Conservation (phyloP, 2,113 vertebrate genomes). For the Podarcis cretensis region DNA sequence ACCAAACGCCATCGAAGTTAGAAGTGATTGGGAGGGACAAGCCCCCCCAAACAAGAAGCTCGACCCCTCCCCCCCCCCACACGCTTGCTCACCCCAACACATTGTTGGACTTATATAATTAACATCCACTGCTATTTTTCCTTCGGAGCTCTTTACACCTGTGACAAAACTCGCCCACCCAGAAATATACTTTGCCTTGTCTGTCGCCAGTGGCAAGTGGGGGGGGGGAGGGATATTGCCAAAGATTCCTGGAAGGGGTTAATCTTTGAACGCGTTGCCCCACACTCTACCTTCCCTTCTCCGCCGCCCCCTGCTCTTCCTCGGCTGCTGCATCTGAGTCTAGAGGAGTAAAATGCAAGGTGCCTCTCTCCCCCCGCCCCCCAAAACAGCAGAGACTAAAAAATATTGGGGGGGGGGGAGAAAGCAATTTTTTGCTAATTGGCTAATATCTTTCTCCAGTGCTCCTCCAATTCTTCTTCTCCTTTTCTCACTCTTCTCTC, state of each 20-base stretch:
- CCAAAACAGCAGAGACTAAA: constrained; percentile 10
- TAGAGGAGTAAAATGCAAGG: too few relatives aligned
- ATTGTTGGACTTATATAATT: too few relatives aligned
- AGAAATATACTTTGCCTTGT: too few relatives aligned
- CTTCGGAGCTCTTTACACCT: too few relatives aligned
- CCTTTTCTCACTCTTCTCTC: neutral
- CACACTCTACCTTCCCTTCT: constrained; percentile 36
- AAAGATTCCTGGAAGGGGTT: neutral
- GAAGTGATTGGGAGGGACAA: neutral
- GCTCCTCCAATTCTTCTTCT: neutral
- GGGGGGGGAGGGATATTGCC: neutral
- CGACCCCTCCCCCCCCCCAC: too few relatives aligned
- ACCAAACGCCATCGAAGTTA: neutral
- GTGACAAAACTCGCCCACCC: too few relatives aligned
- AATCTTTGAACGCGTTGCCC: constrained; percentile 33
- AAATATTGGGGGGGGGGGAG: neutral
- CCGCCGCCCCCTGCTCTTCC: neutral
- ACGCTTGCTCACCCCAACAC: too few relatives aligned
- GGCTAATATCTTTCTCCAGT: neutral
- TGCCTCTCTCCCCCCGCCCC: too few relatives aligned
- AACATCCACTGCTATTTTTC: too few relatives aligned
- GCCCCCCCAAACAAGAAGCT: too few relatives aligned
- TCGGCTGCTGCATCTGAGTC: too few relatives aligned
- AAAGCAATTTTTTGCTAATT: constrained; percentile 33
- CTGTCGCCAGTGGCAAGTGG: neutral